Evolutionary conservation across 2,888 invertebrate genomes (phyloP), one percentile per base, ranked within the genome.

Genomic region (Spicauda simplicius): DNA sequence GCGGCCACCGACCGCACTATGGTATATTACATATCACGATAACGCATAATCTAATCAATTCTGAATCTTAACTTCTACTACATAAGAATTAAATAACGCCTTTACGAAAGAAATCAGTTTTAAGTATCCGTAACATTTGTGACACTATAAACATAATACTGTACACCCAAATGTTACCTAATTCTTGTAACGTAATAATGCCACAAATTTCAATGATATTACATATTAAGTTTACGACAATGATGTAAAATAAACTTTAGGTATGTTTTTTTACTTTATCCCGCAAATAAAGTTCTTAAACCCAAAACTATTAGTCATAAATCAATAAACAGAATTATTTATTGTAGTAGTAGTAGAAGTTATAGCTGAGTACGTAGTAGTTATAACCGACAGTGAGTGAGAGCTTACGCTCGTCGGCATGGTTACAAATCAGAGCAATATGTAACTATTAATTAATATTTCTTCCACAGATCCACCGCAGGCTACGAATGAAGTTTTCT

Each of bases 1-100:
- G 92, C 91, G 86, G 80, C 81, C 86, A 91, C 84, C 91, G 91
- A 91, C 91, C 91, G 88, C 84, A 68, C 54, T 37, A 45, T 20
- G 59, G 25, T 59, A 54, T 59, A 64, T 53, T 64, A 65, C 59
- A 18, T 65, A 54, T 54, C 30, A 41, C 52, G 41, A 54, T 58
- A 58, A 53, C 3, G 7, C 53, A 3, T 54, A 54, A 30, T 59
- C 41, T 53, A 64, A 45, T 64, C 20, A 33, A 64, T 19, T 64
- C 52, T 58, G 53, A 25, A 53, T 53, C 64, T 64, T 58, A 58
- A 8, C 0, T 0, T 4, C 8, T 25, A 25, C 0, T 5, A 11
- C 0, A 12, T 64, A 64, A 37, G 56, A 7, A 2, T 50, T 14
- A 64, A 20, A 48, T 53, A n/a, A 50, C 12, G 18, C n/a, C 11